Percentiles rank a stretch among this genome's conserved stretches.
Evolutionary conservation across 2,888 invertebrate genomes (phyloP).

Genomic region (Axea sp.): DNA sequence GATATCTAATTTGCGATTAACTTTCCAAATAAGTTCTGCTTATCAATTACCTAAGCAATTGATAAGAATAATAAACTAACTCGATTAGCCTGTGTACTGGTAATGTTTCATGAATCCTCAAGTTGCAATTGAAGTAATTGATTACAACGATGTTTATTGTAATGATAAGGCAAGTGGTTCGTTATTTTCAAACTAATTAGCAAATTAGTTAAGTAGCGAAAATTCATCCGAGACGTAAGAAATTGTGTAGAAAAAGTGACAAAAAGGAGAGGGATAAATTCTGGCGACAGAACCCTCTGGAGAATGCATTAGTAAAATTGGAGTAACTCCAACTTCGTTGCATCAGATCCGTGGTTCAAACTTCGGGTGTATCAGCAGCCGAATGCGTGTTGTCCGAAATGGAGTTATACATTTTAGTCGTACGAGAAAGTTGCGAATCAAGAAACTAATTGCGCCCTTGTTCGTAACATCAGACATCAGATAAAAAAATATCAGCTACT

Average conservation of each 20-base stretch:
- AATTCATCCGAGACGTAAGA: slow-evolving; percentile 16
- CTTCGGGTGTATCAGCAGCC: slow-evolving; percentile 54
- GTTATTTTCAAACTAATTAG: slow-evolving; percentile 45
- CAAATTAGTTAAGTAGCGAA: slow-evolving; percentile 42
- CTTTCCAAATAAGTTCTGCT: slow-evolving; percentile 40
- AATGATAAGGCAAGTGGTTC: slow-evolving; percentile 14
- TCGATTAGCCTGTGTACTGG: slow-evolving; percentile 32
- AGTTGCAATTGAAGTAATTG: slow-evolving; percentile 47
- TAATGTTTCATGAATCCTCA: slow-evolving; percentile 29
- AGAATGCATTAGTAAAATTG: slow-evolving; percentile 76
- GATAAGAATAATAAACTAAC: slow-evolving; percentile 46
- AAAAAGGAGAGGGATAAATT: slow-evolving; percentile 17
- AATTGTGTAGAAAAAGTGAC: slow-evolving; percentile 33
- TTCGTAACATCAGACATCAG: slow-evolving; percentile 8
- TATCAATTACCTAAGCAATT: slow-evolving; percentile 45
- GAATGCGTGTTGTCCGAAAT: slow-evolving; percentile 43
- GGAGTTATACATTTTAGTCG: slow-evolving; percentile 46
- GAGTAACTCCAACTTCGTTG: slow-evolving; percentile 73
- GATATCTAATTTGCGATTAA: slow-evolving; percentile 39
- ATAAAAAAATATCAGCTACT: slow-evolving; percentile 13
- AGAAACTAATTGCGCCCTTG: slow-evolving; percentile 44
- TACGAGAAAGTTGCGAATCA: slow-evolving; percentile 42
- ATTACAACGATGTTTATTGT: slow-evolving; percentile 44
- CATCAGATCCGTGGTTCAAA: slow-evolving; percentile 61
- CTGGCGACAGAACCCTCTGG: slow-evolving; percentile 6